A percentile compares a stretch with the other conserved stretches of the same genome.
phyloP scores from a whole-genome alignment of 2,113 vertebrate species.

The Bolborhynchus lineola region DNA sequence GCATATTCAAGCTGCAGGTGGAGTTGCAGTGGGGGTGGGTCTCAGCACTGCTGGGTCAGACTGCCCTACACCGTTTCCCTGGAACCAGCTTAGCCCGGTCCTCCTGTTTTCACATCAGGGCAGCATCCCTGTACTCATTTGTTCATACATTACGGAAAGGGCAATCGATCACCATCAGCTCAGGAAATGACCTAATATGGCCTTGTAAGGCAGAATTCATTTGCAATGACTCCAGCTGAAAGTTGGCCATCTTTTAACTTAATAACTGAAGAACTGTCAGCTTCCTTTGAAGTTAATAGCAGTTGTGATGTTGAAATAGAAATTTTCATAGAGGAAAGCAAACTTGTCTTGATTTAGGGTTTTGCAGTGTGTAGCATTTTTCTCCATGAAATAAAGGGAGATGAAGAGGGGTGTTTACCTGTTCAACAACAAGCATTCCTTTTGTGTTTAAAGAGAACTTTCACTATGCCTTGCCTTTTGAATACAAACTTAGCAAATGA shows the following conservation, averaged over 20 bases:
- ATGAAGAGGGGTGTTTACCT: neutral
- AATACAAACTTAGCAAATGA: neutral
- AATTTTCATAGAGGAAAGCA: constrained; percentile 58
- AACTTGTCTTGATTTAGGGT: constrained; percentile 6
- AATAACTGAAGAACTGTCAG: constrained; percentile 69
- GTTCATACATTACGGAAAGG: constrained; percentile 53
- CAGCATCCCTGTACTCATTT: constrained; percentile 36
- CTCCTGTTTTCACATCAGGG: constrained; percentile 27
- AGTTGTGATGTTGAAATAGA: constrained; percentile 71
- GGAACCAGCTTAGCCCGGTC: neutral
- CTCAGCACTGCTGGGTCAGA: neutral
- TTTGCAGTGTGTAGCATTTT: neutral
- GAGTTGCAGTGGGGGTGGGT: neutral
- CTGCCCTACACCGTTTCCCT: neutral
- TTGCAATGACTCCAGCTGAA: constrained; percentile 69
- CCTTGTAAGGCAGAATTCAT: constrained; percentile 75
- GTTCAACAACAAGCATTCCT: neutral
- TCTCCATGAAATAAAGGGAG: neutral
- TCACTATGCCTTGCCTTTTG: neutral
- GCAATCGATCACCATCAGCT: constrained; percentile 70
- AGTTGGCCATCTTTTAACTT: constrained; percentile 70
- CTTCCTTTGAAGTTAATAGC: constrained; percentile 73
- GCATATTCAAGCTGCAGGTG: neutral
- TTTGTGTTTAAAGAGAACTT: neutral
- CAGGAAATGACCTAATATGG: constrained; percentile 71